A percentile compares a stretch with the other conserved stretches of the same genome.
Evolutionary conservation across 2,888 invertebrate genomes (phyloP).

Genomic region (Andrena camellia): DNA sequence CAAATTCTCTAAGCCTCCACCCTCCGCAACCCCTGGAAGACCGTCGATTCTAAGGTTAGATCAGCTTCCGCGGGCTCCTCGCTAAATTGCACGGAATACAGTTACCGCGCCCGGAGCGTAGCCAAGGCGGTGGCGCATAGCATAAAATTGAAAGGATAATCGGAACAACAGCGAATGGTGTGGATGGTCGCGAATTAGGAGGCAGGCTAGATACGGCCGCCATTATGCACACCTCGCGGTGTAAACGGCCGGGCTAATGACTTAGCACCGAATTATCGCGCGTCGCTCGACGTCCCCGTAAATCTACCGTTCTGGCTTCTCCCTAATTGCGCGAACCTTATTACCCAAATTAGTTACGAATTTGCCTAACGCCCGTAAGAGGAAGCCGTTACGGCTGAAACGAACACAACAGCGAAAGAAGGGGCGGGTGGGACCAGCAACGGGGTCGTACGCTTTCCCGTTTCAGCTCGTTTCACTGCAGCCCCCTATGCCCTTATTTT

Average conservation of each 20-base stretch:
- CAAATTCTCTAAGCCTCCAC: background rate
- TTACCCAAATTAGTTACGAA: conserved; percentile 68
- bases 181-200: conserved; percentile 57
- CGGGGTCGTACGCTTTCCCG: background rate
- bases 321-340: conserved; percentile 67
- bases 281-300: conserved; percentile 66
- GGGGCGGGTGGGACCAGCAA: background rate
- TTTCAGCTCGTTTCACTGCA: background rate
- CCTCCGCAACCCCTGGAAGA: background rate
- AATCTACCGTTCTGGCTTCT: conserved; percentile 60
- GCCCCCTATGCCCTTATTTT: background rate
- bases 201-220: conserved; percentile 63
- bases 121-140: conserved; percentile 27
- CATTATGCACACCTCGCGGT: conserved; percentile 70
- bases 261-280: conserved; percentile 73
- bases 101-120: conserved; percentile 28
- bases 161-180: conserved; percentile 45
- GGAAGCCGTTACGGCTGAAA: conserved; percentile 23
- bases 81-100: conserved; percentile 6
- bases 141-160: conserved; percentile 57
- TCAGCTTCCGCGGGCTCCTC: background rate
- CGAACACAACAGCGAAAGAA: background rate
- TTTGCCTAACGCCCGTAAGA: conserved; percentile 35
- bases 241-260: conserved; percentile 71
- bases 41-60: conserved; percentile 5